Base-by-base conservation (phyloP, 2,888 invertebrate species). In the Crocallis elinguaria region DNA sequence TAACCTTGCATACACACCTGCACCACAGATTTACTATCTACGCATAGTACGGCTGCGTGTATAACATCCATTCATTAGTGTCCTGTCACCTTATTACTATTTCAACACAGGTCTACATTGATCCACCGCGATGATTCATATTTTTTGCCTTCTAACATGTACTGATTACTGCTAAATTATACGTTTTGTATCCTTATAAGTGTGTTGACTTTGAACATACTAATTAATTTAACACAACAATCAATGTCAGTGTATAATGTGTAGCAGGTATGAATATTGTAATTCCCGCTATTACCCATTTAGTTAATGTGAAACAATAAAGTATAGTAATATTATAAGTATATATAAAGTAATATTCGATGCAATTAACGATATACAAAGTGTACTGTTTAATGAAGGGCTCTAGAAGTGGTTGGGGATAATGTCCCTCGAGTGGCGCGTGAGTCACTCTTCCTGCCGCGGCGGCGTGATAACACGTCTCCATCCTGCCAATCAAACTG, bases 381-480 rank as follows among this genome's bases (percentile, higher is more conserved):
- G 59, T 62, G 60, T 68, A 66, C 69, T 70, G 69, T 76, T 71
- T 71, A 76, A 77, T 71, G 70, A 76, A 77, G 79, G 75, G 71
- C 69, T 77, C 69, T 62, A 72, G 73, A 75, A 69, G 78, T 79
- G 85, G 83, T 82, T 82, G 82, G 81, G 84, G 82, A 86, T 85
- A 84, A 79, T 79, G 82, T 81, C 65, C 70, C 70, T 72, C 67
- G 73, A 65, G 63, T 55, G 54, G 33, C 37, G 71, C 65, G 71
- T 89, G 89, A 88, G 60, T 88, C 91, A 91, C 71, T 82, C 87
- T 86, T 91, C 90, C 90, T 88, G 89, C 82, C 78, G 70, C 76
- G 63, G 73, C 75, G 67, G 65, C 68, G 69, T 75, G 90, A 90
- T 90, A 89, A 88, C 90, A 81, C 75, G 76, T 76, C 76, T 75